Evolutionary conservation across 2,888 invertebrate genomes (phyloP).

Genomic region (Zootermopsis nevadensis): DNA sequence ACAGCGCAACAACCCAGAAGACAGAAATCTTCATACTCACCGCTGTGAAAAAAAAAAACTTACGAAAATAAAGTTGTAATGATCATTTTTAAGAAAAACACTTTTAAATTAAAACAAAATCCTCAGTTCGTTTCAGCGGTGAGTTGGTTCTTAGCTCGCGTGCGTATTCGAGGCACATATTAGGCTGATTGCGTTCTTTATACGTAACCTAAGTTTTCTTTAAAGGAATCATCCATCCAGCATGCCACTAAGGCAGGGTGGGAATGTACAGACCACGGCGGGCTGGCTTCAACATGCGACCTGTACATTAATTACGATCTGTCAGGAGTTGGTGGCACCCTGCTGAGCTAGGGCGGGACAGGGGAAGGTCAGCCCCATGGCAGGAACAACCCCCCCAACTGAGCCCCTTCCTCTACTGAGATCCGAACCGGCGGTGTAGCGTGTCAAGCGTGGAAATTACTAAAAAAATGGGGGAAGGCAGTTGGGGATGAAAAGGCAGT

Average conservation of each 20-base stretch:
- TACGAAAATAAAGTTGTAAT: too few relatives aligned
- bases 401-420: constrained; percentile 53
- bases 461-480: constrained; percentile 52
- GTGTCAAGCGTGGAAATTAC: constrained; percentile 53
- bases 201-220: constrained; percentile 21
- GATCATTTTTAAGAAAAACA: too few relatives aligned
- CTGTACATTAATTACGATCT: constrained; percentile 54
- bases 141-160: constrained; percentile 6
- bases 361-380: constrained; percentile 45
- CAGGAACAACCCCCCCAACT: constrained; percentile 49
- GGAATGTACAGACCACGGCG: constrained; percentile 39
- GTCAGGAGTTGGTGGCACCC: constrained; percentile 51
- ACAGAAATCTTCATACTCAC: too few relatives aligned
- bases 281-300: constrained; percentile 50
- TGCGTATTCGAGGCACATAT: constrained; percentile 26
- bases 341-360: constrained; percentile 44
- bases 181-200: constrained; percentile 40
- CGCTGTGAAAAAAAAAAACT: too few relatives aligned
- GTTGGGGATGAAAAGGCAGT: constrained; percentile 20
- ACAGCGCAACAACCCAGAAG: too few relatives aligned
- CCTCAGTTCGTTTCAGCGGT: too few relatives aligned
- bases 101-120: too few relatives aligned
- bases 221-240: too few relatives aligned
- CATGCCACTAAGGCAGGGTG: constrained; percentile 39
- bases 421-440: constrained; percentile 48